Evolutionary conservation across 2,888 invertebrate genomes (phyloP).

Genomic region (Philereme transversata): DNA sequence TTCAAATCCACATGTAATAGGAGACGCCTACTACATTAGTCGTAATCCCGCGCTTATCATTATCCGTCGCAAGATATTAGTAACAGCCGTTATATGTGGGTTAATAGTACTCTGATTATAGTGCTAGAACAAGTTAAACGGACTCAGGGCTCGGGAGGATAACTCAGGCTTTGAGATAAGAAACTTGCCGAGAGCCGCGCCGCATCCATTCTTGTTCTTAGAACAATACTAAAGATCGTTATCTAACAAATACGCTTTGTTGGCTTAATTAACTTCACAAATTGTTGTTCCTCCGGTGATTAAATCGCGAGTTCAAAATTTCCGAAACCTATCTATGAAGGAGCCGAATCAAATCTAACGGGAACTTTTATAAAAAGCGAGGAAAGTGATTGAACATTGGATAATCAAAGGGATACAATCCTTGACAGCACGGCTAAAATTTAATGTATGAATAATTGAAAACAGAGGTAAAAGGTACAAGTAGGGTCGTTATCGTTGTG

Average conservation of each 20-base stretch:
- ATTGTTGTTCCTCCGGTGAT: conserved; percentile 61
- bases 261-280: conserved; percentile 72
- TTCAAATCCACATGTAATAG: conserved; percentile 36
- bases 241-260: conserved; percentile 68
- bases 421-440: conserved; percentile 55
- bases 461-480: conserved; percentile 71
- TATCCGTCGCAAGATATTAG: conserved; percentile 41
- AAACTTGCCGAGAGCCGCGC: conserved; percentile 62
- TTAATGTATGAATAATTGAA: conserved; percentile 78
- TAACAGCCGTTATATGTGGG: conserved; percentile 45
- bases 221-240: conserved; percentile 66
- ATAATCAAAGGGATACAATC: conserved; percentile 62
- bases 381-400: conserved; percentile 60
- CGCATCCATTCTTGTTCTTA: conserved; percentile 60
- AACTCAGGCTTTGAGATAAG: conserved; percentile 66
- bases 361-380: conserved; percentile 51
- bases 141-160: conserved; percentile 51
- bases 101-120: conserved; percentile 48
- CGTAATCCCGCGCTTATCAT: conserved; percentile 39
- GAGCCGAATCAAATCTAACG: conserved; percentile 40
- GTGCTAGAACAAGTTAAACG: conserved; percentile 48
- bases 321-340: conserved; percentile 50
- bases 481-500: conserved; percentile 69
- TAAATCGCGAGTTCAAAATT: conserved; percentile 50
- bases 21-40: conserved; percentile 31